Conservation (phyloP, 1,140 invertebrate species). For the Trachymyrmex cornetzi region DNA sequence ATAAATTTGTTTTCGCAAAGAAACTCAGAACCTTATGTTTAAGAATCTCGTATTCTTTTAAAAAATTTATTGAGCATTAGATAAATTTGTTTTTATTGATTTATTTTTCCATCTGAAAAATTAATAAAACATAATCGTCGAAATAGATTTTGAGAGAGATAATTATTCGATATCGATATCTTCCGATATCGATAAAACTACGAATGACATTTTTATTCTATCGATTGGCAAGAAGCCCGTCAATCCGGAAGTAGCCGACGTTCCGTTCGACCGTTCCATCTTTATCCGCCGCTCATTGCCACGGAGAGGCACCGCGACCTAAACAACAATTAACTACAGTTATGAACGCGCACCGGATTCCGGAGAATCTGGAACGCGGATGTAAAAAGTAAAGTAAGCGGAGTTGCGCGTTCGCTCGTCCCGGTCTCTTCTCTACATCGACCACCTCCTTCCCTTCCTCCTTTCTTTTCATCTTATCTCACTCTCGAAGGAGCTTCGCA, state of each 20-base stretch:
- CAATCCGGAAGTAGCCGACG: slow-evolving; percentile 41
- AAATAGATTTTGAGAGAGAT: not conserved
- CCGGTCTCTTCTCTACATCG: slow-evolving; percentile 54
- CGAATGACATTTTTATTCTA: not conserved
- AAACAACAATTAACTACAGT: slow-evolving; percentile 80
- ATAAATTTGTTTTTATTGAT: not conserved
- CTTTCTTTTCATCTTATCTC: slow-evolving; percentile 24
- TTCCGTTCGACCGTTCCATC: slow-evolving; percentile 24
- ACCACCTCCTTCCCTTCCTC: slow-evolving; percentile 22
- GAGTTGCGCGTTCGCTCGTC: slow-evolving; percentile 50
- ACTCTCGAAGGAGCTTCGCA: slow-evolving; percentile 40
- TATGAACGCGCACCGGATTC: slow-evolving; percentile 75
- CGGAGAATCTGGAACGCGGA: slow-evolving; percentile 77
- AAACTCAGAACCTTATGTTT: not conserved
- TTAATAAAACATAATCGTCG: too few species aligned
- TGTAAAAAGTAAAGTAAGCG: slow-evolving; percentile 78
- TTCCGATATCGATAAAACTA: slow-evolving; percentile 2
- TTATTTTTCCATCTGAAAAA: not conserved
- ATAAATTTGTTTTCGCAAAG: not conserved
- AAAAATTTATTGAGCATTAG: not conserved
- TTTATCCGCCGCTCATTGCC: slow-evolving; percentile 48
- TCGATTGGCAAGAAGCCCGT: not conserved
- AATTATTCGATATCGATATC: too few species aligned
- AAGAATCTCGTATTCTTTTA: not conserved
- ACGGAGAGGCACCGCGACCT: slow-evolving; percentile 56